Evolutionary conservation across 2,888 invertebrate species (phyloP), one percentile per base, ranked within the genome.

Genomic region (Ornithoptera alexandrae): DNA sequence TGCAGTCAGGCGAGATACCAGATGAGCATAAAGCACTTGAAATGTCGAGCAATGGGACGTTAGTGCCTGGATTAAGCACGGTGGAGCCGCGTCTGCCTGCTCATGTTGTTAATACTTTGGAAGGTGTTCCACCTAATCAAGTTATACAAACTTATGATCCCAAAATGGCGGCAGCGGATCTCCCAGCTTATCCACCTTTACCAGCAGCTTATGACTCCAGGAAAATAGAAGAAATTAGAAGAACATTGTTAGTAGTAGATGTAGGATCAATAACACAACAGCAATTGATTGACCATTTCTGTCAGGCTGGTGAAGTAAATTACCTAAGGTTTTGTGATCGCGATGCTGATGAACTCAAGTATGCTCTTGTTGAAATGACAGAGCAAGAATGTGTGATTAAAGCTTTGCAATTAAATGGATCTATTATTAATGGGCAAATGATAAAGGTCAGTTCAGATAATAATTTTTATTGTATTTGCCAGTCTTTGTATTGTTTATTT

Each of bases 21-120:
- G 99, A 99, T 84, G 99, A 99, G 86, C 97, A 97, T 78, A 95
- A 96, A 75, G 99, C 98, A 0, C 87, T 99, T 74, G 98, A 98
- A 85, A 95, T 98, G 92, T 97, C 98, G 0, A 97, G 96, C 77
- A 97, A 98, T 79, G 97, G 98, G 0, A 96, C 97, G 0, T 94
- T 97, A 76, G 96, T 98, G 58, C 97, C 98, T 18, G 98, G 98
- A 3, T 90, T 98, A 69, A 95, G 95, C 80, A 94, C 96, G 5
- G 95, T 96, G 1, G 97, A 97, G 77, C 97, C 97, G 0, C 96
- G 97, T 74, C 91, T 98, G 78, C 99, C 99, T 8, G 95, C 97
- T 15, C 97, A 98, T 87, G 96, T 99, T 5, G 94, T 97, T 0
- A 98, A 98, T 87, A 95, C 97, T 64, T 93, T 97, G 65, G 97